Percentiles rank a stretch among this genome's conserved stretches.
These are phyloP conservation scores for Genyomyrus donnyi DNA, from an alignment of 2,113 vertebrate genomes.

Conservation along the genomic window DNA sequence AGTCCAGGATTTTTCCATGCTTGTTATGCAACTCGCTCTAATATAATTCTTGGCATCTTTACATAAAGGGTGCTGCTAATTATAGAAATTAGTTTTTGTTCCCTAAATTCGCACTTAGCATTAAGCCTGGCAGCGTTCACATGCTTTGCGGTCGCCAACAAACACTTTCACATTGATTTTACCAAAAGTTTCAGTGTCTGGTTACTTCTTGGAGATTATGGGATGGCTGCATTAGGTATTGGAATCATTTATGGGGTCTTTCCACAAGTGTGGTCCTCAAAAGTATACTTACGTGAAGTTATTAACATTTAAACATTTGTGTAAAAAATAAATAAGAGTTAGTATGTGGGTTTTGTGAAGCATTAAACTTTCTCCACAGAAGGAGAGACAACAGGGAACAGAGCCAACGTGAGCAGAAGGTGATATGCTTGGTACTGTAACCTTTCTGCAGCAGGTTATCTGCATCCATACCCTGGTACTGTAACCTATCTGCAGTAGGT, in stretches of 20 bases:
- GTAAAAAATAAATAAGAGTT: not conserved
- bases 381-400: not conserved
- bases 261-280: not conserved
- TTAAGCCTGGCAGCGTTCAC: not conserved
- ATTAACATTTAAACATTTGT: not conserved
- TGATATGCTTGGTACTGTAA: not conserved
- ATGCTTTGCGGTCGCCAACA: not conserved
- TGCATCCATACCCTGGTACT: not conserved
- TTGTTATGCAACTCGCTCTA: not conserved
- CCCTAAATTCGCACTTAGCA: not conserved
- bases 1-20: not conserved
- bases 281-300: not conserved
- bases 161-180: not conserved
- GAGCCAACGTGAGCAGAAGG: not conserved
- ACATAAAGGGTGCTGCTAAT: not conserved
- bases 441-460: not conserved
- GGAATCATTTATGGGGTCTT: not conserved
- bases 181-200: not conserved
- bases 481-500: not conserved
- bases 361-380: not conserved
- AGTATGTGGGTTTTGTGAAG: not conserved
- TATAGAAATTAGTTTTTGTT: not conserved
- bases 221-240: not conserved
- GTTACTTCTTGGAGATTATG: not conserved
- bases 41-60: not conserved